Evolutionary conservation across 2,113 vertebrate genomes (phyloP).

Genomic region (Numida meleagris): DNA sequence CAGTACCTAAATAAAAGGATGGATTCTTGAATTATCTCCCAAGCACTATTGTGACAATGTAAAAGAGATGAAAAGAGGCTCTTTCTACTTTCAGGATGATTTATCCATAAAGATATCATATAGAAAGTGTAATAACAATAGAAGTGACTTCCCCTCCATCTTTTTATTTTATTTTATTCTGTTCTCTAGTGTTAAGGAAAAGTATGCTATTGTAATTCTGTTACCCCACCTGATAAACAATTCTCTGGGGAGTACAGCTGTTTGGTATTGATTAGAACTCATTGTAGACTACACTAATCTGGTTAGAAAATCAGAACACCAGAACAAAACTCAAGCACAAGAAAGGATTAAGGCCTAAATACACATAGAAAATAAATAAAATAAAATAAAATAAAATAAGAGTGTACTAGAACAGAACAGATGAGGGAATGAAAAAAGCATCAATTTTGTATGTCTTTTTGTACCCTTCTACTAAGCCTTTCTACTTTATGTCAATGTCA

Average conservation of each 20-base stretch:
- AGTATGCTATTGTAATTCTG: not conserved
- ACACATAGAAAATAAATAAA: no score
- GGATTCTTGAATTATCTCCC: slow-evolving; percentile 24
- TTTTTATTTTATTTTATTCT: not conserved
- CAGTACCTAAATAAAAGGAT: not conserved
- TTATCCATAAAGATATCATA: not conserved
- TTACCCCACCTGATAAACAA: not conserved
- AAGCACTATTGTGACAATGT: not conserved
- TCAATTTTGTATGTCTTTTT: not conserved
- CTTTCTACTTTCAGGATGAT: not conserved
- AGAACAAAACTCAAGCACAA: not conserved
- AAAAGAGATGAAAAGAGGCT: not conserved
- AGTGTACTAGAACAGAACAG: not conserved
- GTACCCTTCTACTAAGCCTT: not conserved
- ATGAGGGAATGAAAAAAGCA: not conserved
- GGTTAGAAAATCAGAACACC: not conserved
- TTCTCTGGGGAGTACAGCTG: not conserved
- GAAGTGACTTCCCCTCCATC: not conserved
- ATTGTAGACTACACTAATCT: not conserved
- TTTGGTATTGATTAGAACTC: not conserved
- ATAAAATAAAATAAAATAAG: not conserved
- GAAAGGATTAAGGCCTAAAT: not conserved
- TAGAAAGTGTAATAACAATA: not conserved
- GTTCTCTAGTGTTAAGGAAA: not conserved
- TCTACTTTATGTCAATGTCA: accelerated